A percentile compares a stretch with the other conserved stretches of the same genome.
phyloP scores from a whole-genome alignment of 2,113 vertebrate genomes.

The Callopanchax toddi region DNA sequence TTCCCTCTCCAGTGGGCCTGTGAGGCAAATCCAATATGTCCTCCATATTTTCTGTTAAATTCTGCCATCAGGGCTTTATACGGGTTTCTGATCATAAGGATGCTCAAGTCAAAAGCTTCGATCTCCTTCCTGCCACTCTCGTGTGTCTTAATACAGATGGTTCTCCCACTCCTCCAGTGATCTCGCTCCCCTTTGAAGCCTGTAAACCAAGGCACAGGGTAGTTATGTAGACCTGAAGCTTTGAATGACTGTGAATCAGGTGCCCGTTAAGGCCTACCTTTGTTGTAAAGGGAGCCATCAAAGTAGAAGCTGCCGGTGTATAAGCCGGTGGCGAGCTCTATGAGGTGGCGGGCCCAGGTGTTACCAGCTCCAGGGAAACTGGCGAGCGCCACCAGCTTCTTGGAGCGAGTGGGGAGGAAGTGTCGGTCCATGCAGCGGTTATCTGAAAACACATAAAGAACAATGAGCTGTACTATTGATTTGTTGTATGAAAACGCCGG shows the following conservation, averaged over 20 bases:
- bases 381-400: slow-evolving; percentile 89
- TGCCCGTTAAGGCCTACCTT: slow-evolving; percentile 80
- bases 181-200: slow-evolving; percentile 97
- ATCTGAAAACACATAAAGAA: slow-evolving; percentile 76
- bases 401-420: slow-evolving; percentile 88
- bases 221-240: neutral
- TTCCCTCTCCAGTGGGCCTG: slow-evolving; percentile 96
- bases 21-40: slow-evolving; percentile 94
- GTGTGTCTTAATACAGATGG: slow-evolving; percentile 95
- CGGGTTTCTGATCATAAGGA: slow-evolving; percentile 94
- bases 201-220: slow-evolving; percentile 52
- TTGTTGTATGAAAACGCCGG: neutral
- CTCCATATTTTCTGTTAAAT: slow-evolving; percentile 96
- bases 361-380: slow-evolving; percentile 98
- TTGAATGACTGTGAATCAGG: neutral
- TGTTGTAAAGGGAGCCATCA: slow-evolving; percentile 97
- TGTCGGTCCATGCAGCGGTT: slow-evolving; percentile 96
- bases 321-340: slow-evolving; percentile 94
- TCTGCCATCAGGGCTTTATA: slow-evolving; percentile 98
- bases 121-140: slow-evolving; percentile 97
- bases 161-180: slow-evolving; percentile 94
- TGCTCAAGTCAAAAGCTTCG: slow-evolving; percentile 88
- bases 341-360: slow-evolving; percentile 96
- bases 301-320: slow-evolving; percentile 99
- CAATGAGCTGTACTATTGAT: neutral